Base-by-base conservation (phyloP, 2,797 vertebrate genomes). In the Characodon lateralis region DNA sequence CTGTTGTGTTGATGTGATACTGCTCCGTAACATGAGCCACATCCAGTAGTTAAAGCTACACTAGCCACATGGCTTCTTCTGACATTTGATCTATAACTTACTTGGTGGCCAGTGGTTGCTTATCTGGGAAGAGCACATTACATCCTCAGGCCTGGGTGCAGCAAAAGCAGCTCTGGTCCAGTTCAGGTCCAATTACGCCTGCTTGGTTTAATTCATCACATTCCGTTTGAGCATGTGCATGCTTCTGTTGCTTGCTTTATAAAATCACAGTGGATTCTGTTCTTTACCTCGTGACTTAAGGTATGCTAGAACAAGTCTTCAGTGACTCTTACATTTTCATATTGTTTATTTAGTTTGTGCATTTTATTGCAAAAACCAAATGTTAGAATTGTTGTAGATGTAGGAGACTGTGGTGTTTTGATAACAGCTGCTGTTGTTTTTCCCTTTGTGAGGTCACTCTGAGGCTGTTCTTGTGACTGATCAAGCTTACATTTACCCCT, bases 151-250 rank as follows among this genome's bases (percentile, higher is more conserved):
- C 77, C 72, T 50, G 13, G 74, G 78, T 10, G 16, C 71, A 74
- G 76, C 78, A 75, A 84, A 78, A 50, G 63, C 71, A 55, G 85
- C 76, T 90, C 88, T 91, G 91, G 65, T 85, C 70, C 86, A 72
- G 18, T 81, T 91, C 89, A 39, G 59, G 73, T 72, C 82, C 79
- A 31, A 74, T 76, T n/a, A 59, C 51, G 50, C 69, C 78, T 72
- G 83, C 78, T 83, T 61, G 28, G 31, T 76, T 77, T 79, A 50
- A 85, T 41, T 77, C 74, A 85, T 87, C 77, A 73, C 77, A 74
- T 86, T 73, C 80, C 81, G 70, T 89, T 61, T 71, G 35, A 66
- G 76, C 73, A 81, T 56, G 12, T 31, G 51, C 75, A 39, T 18
- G 18, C 35, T n/a, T 59, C 16, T 61, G 28, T 20, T 39, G 22